Conservation (phyloP, 2,797 vertebrate species). For the Tarsius wallacei region DNA sequence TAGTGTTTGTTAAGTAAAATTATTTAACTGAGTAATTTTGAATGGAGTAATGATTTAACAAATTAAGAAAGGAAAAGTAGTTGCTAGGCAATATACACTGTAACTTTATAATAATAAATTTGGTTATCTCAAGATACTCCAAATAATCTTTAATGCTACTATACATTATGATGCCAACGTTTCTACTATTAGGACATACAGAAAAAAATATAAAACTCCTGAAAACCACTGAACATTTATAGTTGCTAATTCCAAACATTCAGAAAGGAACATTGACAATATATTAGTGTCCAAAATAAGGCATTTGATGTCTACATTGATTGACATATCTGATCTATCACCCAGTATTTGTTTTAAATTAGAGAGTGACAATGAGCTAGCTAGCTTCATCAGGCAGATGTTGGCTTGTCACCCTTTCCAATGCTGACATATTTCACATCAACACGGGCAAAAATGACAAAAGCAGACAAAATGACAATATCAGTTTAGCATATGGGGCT, state of each 20-base stretch:
- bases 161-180: not conserved
- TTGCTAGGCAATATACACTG: not conserved
- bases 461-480: not conserved
- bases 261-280: not conserved
- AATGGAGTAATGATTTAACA: conserved; percentile 38
- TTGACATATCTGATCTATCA: not conserved
- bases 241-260: not conserved
- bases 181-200: not conserved
- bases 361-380: not conserved
- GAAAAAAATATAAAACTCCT: not conserved
- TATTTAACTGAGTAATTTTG: conserved; percentile 36
- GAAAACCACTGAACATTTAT: not conserved
- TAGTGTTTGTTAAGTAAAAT: conserved; percentile 38
- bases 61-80: conserved; percentile 11
- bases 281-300: not conserved
- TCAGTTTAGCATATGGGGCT: fast-evolving
- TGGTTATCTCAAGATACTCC: conserved; percentile 1
- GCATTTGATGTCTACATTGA: not conserved
- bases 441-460: not conserved
- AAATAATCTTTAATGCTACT: not conserved
- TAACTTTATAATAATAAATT: not conserved
- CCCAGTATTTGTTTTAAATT: not conserved
- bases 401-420: not conserved
- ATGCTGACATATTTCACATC: not conserved
- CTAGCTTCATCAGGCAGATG: not conserved